phyloP scores from a whole-genome alignment of 2,888 invertebrate species.

The Congeria kusceri region DNA sequence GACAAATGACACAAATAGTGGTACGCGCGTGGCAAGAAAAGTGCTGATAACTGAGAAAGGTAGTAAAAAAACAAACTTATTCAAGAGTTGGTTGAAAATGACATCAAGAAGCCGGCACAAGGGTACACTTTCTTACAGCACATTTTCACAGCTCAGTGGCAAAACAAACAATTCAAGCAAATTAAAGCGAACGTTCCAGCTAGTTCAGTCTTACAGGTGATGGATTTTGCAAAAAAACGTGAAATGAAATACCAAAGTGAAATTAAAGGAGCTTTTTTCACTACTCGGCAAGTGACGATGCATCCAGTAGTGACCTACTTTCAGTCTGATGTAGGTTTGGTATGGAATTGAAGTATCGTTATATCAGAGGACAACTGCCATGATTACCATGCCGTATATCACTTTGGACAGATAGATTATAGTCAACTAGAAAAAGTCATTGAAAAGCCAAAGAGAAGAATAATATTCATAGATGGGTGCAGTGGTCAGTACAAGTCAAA shows the following conservation, averaged over 20 bases:
- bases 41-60: slow-evolving; percentile 39
- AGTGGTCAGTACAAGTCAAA: slow-evolving; percentile 56
- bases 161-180: slow-evolving; percentile 46
- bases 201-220: slow-evolving; percentile 33
- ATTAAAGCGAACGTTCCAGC: slow-evolving; percentile 45
- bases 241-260: slow-evolving; percentile 51
- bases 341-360: slow-evolving; percentile 45
- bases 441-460: not conserved
- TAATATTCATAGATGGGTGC: slow-evolving; percentile 61
- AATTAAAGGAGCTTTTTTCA: slow-evolving; percentile 49
- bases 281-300: slow-evolving; percentile 49
- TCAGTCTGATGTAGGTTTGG: slow-evolving; percentile 6
- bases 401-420: slow-evolving; percentile 29
- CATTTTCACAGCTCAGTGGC: slow-evolving; percentile 50
- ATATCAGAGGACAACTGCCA: slow-evolving; percentile 56
- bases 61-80: slow-evolving; percentile 31
- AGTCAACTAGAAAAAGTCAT: not conserved
- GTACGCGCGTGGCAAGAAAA: slow-evolving; percentile 18
- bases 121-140: slow-evolving; percentile 47
- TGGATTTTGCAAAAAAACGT: slow-evolving; percentile 88
- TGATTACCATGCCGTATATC: slow-evolving; percentile 57
- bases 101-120: slow-evolving; percentile 46
- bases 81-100: slow-evolving; percentile 38
- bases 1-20: slow-evolving; percentile 18
- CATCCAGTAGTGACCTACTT: slow-evolving; percentile 61